Conservation (phyloP, 2,113 vertebrate species). For the Mirounga angustirostris region DNA sequence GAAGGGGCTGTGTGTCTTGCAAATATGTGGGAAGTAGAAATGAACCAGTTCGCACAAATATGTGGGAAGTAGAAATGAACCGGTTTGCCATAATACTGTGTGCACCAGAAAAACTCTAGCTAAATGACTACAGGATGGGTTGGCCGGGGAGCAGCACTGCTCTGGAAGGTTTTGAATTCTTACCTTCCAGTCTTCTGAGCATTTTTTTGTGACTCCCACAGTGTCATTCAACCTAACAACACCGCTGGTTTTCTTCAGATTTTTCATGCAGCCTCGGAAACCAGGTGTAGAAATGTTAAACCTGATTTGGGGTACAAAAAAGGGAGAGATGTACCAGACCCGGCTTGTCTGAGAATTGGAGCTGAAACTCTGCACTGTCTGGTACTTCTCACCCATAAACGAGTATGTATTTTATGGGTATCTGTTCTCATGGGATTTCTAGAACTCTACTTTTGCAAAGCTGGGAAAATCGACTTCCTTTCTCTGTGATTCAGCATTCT, state of each 20-base stretch:
- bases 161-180: neutral
- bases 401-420: neutral
- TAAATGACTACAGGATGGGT: neutral
- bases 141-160: rapidly evolving
- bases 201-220: conserved; percentile 93
- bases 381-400: neutral
- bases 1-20: neutral
- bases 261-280: conserved; percentile 93
- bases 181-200: conserved; percentile 92
- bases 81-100: neutral
- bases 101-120: neutral
- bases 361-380: neutral
- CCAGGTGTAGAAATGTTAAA: conserved; percentile 91
- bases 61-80: neutral
- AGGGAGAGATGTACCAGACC: neutral
- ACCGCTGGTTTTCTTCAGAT: conserved; percentile 82
- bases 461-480: neutral
- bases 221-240: conserved; percentile 84
- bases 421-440: neutral
- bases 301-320: conserved; percentile 83
- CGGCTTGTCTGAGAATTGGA: neutral
- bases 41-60: neutral
- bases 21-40: rapidly evolving
- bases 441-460: neutral
- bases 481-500: neutral